phyloP scores from a whole-genome alignment of 2,797 vertebrate species.

The Semotilus atromaculatus region DNA sequence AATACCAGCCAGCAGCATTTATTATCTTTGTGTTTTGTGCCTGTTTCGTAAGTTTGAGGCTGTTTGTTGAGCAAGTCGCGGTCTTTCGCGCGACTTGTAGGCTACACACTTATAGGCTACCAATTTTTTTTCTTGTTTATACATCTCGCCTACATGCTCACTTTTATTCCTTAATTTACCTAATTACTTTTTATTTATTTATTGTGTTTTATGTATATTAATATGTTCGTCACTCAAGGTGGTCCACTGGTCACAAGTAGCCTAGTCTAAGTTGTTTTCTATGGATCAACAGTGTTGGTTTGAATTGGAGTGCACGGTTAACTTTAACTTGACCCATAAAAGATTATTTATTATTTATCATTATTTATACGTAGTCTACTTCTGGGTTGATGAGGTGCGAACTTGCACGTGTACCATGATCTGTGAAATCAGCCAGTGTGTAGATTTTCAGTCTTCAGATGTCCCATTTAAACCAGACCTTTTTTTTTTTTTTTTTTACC shows the following conservation, averaged over 20 bases:
- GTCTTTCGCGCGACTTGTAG: slow-evolving; percentile 79
- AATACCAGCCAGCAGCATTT: neutral
- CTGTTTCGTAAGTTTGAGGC: neutral
- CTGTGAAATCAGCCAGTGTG: no score
- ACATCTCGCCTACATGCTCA: neutral
- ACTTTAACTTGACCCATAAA: neutral
- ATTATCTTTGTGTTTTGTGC: neutral
- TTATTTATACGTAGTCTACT: neutral
- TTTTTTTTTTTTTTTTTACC: neutral
- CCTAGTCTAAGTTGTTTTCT: neutral
- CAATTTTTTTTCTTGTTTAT: slow-evolving; percentile 78
- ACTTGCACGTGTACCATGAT: neutral
- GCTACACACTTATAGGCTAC: slow-evolving; percentile 65
- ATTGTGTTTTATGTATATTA: neutral
- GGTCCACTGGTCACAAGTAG: neutral
- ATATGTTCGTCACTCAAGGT: neutral
- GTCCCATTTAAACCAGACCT: neutral
- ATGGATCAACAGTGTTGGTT: neutral
- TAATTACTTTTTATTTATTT: neutral
- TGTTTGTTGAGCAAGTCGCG: slow-evolving; percentile 25
- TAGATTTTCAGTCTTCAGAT: slow-evolving; percentile 6
- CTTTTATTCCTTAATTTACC: no score
- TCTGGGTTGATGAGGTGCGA: slow-evolving; percentile 15
- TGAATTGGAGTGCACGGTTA: neutral
- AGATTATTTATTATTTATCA: no score